Conservation (phyloP, 1,140 invertebrate genomes). For the Venustaconcha ellipsiformis region DNA sequence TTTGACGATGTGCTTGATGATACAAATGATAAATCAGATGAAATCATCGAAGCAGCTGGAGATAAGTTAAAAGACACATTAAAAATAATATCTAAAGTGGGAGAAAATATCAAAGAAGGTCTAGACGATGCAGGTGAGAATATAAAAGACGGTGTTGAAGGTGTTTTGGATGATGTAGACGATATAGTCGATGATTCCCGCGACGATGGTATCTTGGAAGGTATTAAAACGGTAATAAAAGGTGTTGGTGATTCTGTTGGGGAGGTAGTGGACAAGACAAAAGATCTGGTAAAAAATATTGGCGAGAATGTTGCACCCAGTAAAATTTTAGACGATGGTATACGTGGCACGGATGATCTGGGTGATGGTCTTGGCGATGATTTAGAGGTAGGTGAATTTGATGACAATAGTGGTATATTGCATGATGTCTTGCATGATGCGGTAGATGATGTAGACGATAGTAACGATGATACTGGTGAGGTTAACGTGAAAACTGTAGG, state of each 20-base stretch:
- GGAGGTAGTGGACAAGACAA: neutral
- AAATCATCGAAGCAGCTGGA: constrained; percentile 1
- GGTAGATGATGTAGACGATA: neutral
- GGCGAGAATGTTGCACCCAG: neutral
- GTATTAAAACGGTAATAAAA: neutral
- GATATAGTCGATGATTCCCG: neutral
- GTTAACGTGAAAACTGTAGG: neutral
- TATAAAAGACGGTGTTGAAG: neutral
- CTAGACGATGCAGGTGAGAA: neutral
- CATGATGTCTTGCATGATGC: neutral
- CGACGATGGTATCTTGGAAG: neutral
- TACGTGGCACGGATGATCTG: neutral
- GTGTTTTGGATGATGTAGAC: neutral
- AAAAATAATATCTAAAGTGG: neutral
- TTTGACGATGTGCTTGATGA: constrained; percentile 2
- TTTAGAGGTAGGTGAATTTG: neutral
- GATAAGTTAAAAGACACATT: constrained; percentile 1
- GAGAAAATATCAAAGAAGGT: neutral
- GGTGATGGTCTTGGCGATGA: neutral
- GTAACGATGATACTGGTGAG: neutral
- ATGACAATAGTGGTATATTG: neutral
- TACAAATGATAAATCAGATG: neutral
- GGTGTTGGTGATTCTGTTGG: neutral
- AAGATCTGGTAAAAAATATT: neutral
- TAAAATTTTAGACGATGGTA: neutral